phyloP scores from a whole-genome alignment of 2,797 vertebrate species.

The Rhodeus uyekii region DNA sequence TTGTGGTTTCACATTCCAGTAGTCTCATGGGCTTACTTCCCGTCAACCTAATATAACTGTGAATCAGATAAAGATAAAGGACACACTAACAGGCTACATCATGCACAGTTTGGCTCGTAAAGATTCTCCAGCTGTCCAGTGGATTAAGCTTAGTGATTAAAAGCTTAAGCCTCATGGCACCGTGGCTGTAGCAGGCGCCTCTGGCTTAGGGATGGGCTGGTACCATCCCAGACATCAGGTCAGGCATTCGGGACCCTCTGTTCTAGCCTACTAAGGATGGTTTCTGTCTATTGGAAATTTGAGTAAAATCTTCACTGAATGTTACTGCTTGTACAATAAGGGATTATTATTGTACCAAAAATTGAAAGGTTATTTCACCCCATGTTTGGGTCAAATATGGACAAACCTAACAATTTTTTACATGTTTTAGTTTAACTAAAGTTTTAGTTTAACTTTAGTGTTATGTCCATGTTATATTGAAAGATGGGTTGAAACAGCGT shows the following conservation, averaged over 20 bases:
- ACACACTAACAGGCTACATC: conserved; percentile 69
- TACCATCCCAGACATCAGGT: conserved; percentile 40
- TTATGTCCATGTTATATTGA: too few species aligned
- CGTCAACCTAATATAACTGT: conserved; percentile 49
- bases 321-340: background rate
- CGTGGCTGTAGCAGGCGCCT: conserved; percentile 75
- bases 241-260: conserved; percentile 15
- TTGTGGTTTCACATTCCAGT: conserved; percentile 55
- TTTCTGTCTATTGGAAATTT: conserved; percentile 56
- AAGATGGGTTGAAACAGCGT: background rate
- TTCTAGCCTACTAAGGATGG: background rate
- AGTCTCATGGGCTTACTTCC: conserved; percentile 65
- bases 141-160: conserved; percentile 81
- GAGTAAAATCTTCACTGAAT: conserved; percentile 50
- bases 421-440: too few species aligned
- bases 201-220: conserved; percentile 64
- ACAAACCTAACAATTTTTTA: too few species aligned
- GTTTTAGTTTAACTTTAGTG: too few species aligned
- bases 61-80: conserved; percentile 66
- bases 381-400: too few species aligned
- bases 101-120: conserved; percentile 75
- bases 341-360: background rate
- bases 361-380: too few species aligned
- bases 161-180: conserved; percentile 82
- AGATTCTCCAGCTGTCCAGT: conserved; percentile 81